These are phyloP conservation scores for Cricetomys ansorgei DNA, from an alignment of 2,113 vertebrate species.

Conservation along the genomic window DNA sequence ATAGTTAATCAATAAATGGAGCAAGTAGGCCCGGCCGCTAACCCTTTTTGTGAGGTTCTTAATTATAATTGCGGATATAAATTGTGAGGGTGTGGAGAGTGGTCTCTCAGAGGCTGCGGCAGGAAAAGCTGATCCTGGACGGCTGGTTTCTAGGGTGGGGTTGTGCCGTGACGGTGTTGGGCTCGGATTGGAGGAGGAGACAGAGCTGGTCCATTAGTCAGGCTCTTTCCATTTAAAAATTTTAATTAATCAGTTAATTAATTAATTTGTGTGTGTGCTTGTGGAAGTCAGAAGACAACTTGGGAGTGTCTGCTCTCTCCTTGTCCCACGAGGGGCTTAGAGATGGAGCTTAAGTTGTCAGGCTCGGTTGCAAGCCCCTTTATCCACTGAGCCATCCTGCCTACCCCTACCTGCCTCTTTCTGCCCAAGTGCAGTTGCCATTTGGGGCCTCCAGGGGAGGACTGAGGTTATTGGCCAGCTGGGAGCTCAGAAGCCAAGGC, in stretches of 20 bases:
- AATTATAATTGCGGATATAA: slow-evolving; percentile 86
- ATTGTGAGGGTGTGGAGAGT: slow-evolving; percentile 59
- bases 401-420: neutral
- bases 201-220: no score
- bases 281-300: neutral
- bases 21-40: slow-evolving; percentile 83
- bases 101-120: neutral
- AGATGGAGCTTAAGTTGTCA: neutral
- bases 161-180: neutral
- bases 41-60: slow-evolving; percentile 83
- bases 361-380: neutral
- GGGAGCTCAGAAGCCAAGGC: neutral
- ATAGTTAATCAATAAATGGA: slow-evolving; percentile 89
- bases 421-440: neutral
- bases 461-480: neutral
- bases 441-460: neutral
- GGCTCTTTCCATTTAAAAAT: neutral
- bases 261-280: neutral
- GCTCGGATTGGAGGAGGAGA: neutral
- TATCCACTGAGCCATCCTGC: neutral
- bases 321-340: neutral
- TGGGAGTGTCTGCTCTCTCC: neutral
- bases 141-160: neutral
- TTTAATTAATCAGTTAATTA: neutral
- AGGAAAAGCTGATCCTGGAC: neutral